Base-by-base conservation (phyloP, 1,140 invertebrate genomes). In the Bombyx mandarina region DNA sequence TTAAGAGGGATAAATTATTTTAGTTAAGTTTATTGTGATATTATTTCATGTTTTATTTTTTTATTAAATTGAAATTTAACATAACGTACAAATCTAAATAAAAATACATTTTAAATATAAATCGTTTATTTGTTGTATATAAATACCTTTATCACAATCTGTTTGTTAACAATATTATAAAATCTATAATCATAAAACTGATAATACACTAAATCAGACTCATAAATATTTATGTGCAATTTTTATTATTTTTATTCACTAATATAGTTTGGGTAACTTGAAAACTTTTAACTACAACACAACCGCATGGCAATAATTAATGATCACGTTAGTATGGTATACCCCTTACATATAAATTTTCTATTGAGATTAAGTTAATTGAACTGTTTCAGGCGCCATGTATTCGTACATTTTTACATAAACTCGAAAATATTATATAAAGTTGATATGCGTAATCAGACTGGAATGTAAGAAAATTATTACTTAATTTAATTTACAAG, bases 201-300 rank as follows among this genome's bases (percentile, higher is more conserved):
- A 51, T 67, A 61, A 66, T 63, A 61, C 66, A 67, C 73, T 80
- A 80, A 86, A 66, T 86, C 82, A 86, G 82, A 86, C 82, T 86
- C 79, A 77, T 81, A 77, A 76, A 86, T 82, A 80, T 81, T 77
- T 82, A 80, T 82, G 80, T 83, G 82, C 82, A 82, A 79, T 79
- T 35, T 18, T 73, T 78, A 69, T 72, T 69, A 66, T 73, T 35
- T 35, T 68, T 72, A 72, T 73, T 75, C 77, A 73, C 63, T 67
- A 61, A 77, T 69, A 77, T 55, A 73, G 71, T 77, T 79, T 79
- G 70, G 83, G 83, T 86, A 86, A 86, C 81, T 78, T 66, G 57
- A 77, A 74, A 76, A 69, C 26, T 35, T 35, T 35, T 35, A 35
- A 79, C 63, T 60, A 70, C 57, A 80, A 84, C 81, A 86, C 80